Percentiles rank a stretch among this genome's conserved stretches.
phyloP scores from a whole-genome alignment of 1,140 invertebrate species.

The Wasmannia auropunctata region DNA sequence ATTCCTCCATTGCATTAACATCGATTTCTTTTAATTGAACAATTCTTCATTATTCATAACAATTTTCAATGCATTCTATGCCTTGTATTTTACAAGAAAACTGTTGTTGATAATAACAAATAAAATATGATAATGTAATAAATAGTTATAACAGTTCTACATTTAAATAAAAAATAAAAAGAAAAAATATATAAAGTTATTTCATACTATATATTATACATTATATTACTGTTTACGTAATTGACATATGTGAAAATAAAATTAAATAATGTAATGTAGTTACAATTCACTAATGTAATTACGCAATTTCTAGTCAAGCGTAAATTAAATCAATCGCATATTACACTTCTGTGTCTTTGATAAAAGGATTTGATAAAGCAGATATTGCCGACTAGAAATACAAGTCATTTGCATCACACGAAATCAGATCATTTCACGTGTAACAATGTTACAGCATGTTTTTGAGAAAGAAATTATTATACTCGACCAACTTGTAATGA shows the following conservation, averaged over 20 bases:
- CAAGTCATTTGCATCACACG: background rate
- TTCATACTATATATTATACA: background rate
- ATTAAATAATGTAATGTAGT: background rate
- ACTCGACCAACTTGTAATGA: background rate
- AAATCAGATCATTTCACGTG: background rate
- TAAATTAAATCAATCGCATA: background rate
- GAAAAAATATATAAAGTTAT: background rate
- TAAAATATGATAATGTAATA: background rate
- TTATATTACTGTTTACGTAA: background rate
- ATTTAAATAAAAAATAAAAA: too few relatives aligned
- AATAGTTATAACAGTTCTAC: too few relatives aligned
- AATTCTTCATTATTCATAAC: background rate
- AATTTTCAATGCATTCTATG: background rate
- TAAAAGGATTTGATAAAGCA: slow-evolving; percentile 18
- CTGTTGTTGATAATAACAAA: background rate
- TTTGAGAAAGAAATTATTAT: background rate
- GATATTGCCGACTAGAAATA: background rate
- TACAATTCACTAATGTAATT: background rate
- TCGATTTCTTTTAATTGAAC: background rate
- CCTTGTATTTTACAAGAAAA: background rate
- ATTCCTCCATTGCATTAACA: background rate
- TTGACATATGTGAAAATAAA: background rate
- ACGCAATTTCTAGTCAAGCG: background rate
- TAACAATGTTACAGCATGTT: background rate
- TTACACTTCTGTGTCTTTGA: background rate